A percentile compares a stretch with the other conserved stretches of the same genome.
phyloP scores from a whole-genome alignment of 2,113 vertebrate genomes.

The Poeciliopsis prolifica region DNA sequence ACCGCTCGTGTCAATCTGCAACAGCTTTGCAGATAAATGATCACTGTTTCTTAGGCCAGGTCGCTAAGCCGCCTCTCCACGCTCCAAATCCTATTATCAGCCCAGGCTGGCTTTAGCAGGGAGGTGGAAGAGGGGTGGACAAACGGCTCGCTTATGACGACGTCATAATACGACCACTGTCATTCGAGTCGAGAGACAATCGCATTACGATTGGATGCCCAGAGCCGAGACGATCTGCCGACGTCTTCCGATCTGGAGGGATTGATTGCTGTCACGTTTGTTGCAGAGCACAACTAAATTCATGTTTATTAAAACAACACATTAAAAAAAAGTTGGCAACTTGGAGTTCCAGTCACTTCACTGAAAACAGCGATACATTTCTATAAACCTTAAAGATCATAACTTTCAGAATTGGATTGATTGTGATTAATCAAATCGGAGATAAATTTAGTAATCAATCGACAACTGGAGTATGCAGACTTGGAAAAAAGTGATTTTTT shows the following conservation, averaged over 20 bases:
- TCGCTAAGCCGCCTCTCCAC: slow-evolving; percentile 74
- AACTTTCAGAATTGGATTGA: no score
- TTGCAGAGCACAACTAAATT: no score
- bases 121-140: slow-evolving; percentile 50
- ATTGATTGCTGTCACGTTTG: no score
- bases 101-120: slow-evolving; percentile 73
- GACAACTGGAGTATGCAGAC: no score
- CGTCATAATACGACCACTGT: slow-evolving; percentile 60
- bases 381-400: no score
- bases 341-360: no score
- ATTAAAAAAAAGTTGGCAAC: no score
- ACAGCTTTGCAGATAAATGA: slow-evolving; percentile 58
- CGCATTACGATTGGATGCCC: slow-evolving; percentile 36
- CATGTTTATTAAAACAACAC: no score
- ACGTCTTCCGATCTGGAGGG: neutral
- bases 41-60: slow-evolving; percentile 68
- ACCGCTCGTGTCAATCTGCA: slow-evolving; percentile 33
- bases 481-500: no score
- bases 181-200: slow-evolving; percentile 55
- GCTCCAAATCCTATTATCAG: slow-evolving; percentile 78
- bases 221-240: slow-evolving; percentile 2
- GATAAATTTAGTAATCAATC: no score
- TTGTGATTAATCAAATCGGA: no score
- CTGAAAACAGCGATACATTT: no score
- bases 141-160: slow-evolving; percentile 55